Conservation (phyloP, 2,113 vertebrate genomes). For the Platichthys flesus region DNA sequence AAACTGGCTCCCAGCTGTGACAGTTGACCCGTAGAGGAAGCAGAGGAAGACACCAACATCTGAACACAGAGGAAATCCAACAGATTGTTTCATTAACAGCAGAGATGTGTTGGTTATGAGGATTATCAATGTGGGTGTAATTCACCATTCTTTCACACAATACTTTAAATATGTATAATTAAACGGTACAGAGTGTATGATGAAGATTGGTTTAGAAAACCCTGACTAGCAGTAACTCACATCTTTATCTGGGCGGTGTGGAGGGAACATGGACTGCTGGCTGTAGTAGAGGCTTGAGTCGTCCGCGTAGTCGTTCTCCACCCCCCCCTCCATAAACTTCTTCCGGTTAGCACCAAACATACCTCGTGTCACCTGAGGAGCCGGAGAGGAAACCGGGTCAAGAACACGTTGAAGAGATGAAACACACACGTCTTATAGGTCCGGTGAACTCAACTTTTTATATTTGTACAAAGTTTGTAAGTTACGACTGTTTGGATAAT, state of each 20-base stretch:
- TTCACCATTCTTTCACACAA: too few relatives aligned
- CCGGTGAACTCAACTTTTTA: too few relatives aligned
- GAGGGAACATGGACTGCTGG: slow-evolving; percentile 94
- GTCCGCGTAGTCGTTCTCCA: slow-evolving; percentile 74
- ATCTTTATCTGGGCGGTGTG: slow-evolving; percentile 98
- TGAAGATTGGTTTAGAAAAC: too few relatives aligned
- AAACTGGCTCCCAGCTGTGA: slow-evolving; percentile 99
- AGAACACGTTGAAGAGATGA: background rate
- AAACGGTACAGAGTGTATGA: too few relatives aligned
- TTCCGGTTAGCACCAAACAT: slow-evolving; percentile 82
- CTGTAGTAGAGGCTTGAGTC: slow-evolving; percentile 88
- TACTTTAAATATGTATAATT: too few relatives aligned
- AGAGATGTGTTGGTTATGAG: too few relatives aligned
- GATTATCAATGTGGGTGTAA: too few relatives aligned
- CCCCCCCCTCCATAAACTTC: slow-evolving; percentile 78
- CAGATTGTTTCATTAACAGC: background rate
- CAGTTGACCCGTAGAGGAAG: slow-evolving; percentile 97
- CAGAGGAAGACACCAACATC: slow-evolving; percentile 95
- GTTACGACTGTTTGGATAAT: too few relatives aligned
- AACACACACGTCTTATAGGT: too few relatives aligned
- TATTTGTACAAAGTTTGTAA: too few relatives aligned
- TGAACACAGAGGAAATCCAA: slow-evolving; percentile 58
- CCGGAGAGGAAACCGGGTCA: background rate
- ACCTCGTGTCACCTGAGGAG: slow-evolving; percentile 73
- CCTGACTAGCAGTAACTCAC: slow-evolving; percentile 76